These are phyloP conservation scores for Macaria notata DNA, from an alignment of 2,888 invertebrate species.

Conservation along the genomic window DNA sequence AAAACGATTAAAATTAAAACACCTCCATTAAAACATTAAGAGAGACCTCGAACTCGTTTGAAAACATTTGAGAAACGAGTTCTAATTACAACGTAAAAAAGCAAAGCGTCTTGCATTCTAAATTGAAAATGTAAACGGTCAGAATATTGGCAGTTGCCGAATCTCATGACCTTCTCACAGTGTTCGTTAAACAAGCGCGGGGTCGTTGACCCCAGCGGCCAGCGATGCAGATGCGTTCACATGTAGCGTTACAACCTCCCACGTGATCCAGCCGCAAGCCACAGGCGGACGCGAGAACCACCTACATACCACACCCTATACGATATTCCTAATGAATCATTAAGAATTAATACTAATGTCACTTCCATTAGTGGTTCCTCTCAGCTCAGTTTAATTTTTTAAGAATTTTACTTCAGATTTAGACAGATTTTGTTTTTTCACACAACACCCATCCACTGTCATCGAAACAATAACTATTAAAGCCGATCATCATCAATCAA, in stretches of 20 bases:
- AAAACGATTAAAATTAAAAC: not conserved
- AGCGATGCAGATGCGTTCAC: conserved; percentile 78
- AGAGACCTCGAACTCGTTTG: conserved; percentile 6
- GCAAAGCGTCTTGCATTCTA: conserved; percentile 34
- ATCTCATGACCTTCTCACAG: conserved; percentile 73
- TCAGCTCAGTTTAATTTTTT: too few relatives aligned
- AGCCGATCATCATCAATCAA: too few relatives aligned
- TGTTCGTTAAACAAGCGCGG: conserved; percentile 54
- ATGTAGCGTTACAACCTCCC: conserved; percentile 78
- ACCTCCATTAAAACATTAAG: conserved; percentile 2
- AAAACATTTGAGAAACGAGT: conserved; percentile 24
- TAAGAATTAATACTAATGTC: too few relatives aligned
- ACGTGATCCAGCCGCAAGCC: conserved; percentile 50
- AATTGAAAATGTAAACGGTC: conserved; percentile 37
- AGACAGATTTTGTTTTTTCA: too few relatives aligned
- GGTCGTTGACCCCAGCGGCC: conserved; percentile 57
- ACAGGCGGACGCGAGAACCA: conserved; percentile 43
- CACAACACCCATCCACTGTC: too few relatives aligned
- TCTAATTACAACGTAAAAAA: conserved; percentile 30
- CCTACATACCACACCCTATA: not conserved
- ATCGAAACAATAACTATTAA: too few relatives aligned
- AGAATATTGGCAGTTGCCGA: conserved; percentile 62
- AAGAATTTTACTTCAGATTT: too few relatives aligned
- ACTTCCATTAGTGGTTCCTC: too few relatives aligned
- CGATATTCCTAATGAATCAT: too few relatives aligned